These are phyloP conservation scores for Netelia virgata DNA, from an alignment of 2,888 invertebrate species.

Conservation along the genomic window DNA sequence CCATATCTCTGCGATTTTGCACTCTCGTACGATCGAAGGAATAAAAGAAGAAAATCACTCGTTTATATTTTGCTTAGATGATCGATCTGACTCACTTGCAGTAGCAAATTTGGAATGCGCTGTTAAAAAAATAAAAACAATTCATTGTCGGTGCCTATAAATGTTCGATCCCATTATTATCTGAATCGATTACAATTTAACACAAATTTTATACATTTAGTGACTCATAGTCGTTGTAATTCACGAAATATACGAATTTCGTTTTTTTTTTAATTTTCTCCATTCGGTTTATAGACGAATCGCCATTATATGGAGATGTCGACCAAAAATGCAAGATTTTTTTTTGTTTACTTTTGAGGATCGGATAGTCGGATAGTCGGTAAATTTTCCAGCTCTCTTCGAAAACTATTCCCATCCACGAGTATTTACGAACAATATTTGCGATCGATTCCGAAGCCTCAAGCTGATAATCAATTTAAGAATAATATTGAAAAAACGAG, in stretches of 20 bases:
- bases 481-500: neutral
- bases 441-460: conserved; percentile 1
- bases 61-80: conserved; percentile 53
- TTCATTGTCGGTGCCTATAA: neutral
- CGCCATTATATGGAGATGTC: neutral
- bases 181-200: conserved; percentile 5
- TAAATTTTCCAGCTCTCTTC: no score
- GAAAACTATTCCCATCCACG: no score
- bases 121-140: conserved; percentile 34
- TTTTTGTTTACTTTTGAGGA: no score
- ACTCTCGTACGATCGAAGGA: neutral
- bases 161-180: neutral
- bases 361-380: no score
- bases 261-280: neutral
- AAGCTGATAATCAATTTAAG: conserved; percentile 8
- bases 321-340: neutral
- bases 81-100: conserved; percentile 37
- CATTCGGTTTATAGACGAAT: neutral
- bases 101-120: conserved; percentile 50
- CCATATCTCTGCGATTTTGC: neutral
- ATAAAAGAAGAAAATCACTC: conserved; percentile 27
- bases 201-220: conserved; percentile 9
- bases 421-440: neutral
- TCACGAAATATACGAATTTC: conserved; percentile 7
- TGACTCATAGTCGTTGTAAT: conserved; percentile 11